Evolutionary conservation across 2,888 invertebrate genomes (phyloP), one percentile per base, ranked within the genome.

Genomic region (Cataglyphis cursor): DNA sequence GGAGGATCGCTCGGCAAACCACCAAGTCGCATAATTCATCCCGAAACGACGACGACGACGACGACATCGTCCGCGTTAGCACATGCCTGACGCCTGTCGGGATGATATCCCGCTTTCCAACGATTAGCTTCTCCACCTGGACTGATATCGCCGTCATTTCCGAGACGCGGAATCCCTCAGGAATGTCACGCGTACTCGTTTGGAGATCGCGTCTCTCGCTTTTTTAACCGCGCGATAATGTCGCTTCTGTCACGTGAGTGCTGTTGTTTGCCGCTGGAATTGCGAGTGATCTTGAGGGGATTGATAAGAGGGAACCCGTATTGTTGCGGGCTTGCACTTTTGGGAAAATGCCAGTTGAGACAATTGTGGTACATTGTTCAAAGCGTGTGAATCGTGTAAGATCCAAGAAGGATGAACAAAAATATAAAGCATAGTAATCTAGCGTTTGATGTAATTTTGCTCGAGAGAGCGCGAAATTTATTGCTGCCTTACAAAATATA

Each of bases 11-110:
- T 18, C 66, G n/a, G 70, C n/a, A 44, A 24, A 15, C 41, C 76
- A 54, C 66, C 78, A 57, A 64, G 78, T 74, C 83, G 62, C 87
- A 85, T 89, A 89, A 89, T 88, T 89, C 89, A 89, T 89, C 85
- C 83, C 54, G 31, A 24, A 44, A 44, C 15, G 35, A 35, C 35
- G 35, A 35, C 31, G 31, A 41, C 12, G 28, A 28, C 24, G 24
- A 62, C 66, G 64, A 66, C 81, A 64, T 72, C 66, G 76, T 18
- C 48, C 83, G 82, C 85, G 82, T 85, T 82, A 73, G 81, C 82
- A 81, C 89, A 86, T 84, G 84, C 59, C 80, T 82, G 87, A 87
- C 87, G 83, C 74, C 51, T 51, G 74, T 28, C 81, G 64, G n/a
- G 48, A 35, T 62, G 59, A 68, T 84, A 82, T 85, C 74, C 87